phyloP scores from a whole-genome alignment of 1,140 invertebrate genomes.

The Sitobion miscanthi region DNA sequence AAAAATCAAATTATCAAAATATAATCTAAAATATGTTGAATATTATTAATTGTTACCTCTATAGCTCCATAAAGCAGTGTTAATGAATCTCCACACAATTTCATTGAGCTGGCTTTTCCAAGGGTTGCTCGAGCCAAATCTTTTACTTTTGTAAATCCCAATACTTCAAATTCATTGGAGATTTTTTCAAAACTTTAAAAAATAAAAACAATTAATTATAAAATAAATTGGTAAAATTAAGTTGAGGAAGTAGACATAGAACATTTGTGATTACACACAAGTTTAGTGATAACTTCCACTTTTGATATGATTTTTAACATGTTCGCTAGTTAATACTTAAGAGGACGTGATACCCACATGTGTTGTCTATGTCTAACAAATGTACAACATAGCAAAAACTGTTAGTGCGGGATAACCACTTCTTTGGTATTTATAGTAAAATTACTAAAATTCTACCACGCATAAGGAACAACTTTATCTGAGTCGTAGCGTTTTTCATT shows the following conservation, averaged over 20 bases:
- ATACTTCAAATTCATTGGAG: not conserved
- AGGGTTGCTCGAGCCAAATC: constrained; percentile 23
- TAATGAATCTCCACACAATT: constrained; percentile 19
- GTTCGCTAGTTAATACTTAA: too few species aligned
- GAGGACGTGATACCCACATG: too few species aligned
- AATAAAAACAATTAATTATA: not conserved
- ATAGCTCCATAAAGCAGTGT: constrained; percentile 25
- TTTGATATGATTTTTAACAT: too few species aligned
- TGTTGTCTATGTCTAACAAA: too few species aligned
- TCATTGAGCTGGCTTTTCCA: not conserved
- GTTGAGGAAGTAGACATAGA: not conserved
- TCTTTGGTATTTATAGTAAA: too few species aligned
- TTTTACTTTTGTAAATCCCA: constrained; percentile 17
- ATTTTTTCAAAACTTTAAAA: not conserved
- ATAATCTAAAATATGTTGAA: not conserved
- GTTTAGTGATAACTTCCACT: too few species aligned
- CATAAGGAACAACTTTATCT: too few species aligned
- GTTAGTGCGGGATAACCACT: too few species aligned
- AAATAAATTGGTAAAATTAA: not conserved
- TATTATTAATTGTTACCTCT: constrained; percentile 12
- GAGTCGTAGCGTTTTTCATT: too few species aligned
- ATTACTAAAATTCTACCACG: too few species aligned
- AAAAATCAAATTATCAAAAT: not conserved
- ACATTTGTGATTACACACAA: not conserved
- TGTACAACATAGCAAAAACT: too few species aligned